These are phyloP conservation scores for Phaenicophaeus curvirostris DNA, from an alignment of 2,797 vertebrate species.

Conservation along the genomic window DNA sequence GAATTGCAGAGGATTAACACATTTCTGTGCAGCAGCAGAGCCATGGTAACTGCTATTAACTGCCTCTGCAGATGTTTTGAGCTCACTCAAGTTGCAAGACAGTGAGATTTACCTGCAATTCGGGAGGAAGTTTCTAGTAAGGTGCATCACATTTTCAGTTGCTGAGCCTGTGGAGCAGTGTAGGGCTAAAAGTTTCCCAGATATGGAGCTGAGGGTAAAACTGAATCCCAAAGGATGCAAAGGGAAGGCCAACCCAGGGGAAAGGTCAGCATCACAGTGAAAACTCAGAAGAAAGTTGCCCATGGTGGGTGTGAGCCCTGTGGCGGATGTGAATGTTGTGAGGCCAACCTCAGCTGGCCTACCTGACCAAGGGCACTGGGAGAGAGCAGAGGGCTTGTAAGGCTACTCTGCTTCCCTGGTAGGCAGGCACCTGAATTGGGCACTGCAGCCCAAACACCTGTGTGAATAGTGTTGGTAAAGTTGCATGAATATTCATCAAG, in stretches of 20 bases:
- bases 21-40: neutral
- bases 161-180: neutral
- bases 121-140: neutral
- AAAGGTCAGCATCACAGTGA: fast-evolving
- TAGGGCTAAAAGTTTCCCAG: neutral
- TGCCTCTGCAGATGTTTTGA: neutral
- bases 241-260: neutral
- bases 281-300: neutral
- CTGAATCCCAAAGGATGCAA: neutral
- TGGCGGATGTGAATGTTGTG: fast-evolving
- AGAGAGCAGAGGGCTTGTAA: neutral
- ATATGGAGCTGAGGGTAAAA: fast-evolving
- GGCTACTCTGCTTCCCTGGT: neutral
- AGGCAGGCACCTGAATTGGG: neutral
- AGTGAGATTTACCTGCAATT: neutral
- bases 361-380: fast-evolving
- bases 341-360: neutral
- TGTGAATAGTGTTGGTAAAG: neutral
- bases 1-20: neutral
- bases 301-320: fast-evolving
- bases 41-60: constrained; percentile 37
- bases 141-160: neutral
- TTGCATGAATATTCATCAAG: neutral
- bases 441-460: fast-evolving
- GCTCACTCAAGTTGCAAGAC: neutral